phyloP scores from a whole-genome alignment of 2,888 invertebrate species.

The Cryptophagus acutangulus region DNA sequence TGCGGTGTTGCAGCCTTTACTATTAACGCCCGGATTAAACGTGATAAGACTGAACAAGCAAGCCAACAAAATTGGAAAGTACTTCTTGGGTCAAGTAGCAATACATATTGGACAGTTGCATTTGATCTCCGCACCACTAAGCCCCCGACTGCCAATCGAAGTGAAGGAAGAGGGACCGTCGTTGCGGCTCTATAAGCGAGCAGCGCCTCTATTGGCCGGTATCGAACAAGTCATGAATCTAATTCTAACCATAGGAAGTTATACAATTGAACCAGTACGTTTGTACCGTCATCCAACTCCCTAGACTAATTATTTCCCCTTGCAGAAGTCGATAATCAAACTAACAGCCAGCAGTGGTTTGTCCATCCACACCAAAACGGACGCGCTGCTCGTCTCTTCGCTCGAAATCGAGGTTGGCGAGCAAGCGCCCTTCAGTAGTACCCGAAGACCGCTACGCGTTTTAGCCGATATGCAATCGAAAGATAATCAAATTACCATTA shows the following conservation, averaged over 20 bases:
- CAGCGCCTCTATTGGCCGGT: conserved; percentile 74
- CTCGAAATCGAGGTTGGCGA: conserved; percentile 46
- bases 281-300: not conserved
- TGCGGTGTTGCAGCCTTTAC: conserved; percentile 37
- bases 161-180: conserved; percentile 42
- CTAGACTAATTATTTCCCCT: conserved; percentile 8
- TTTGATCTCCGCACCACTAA: conserved; percentile 62
- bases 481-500: conserved; percentile 60
- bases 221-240: conserved; percentile 73
- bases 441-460: conserved; percentile 52
- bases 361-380: conserved; percentile 50
- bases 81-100: conserved; percentile 67
- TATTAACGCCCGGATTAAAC: conserved; percentile 59
- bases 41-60: conserved; percentile 56
- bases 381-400: conserved; percentile 48
- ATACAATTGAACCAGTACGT: conserved; percentile 63
- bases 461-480: conserved; percentile 72
- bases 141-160: conserved; percentile 53
- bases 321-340: conserved; percentile 56
- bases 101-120: conserved; percentile 64
- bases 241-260: conserved; percentile 73
- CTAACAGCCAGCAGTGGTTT: conserved; percentile 67
- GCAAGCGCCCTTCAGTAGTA: conserved; percentile 38
- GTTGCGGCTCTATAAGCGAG: conserved; percentile 51
- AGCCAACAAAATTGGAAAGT: conserved; percentile 63